A percentile compares a stretch with the other conserved stretches of the same genome.
phyloP scores from a whole-genome alignment of 2,797 vertebrate species.

The Adelosebastes latens region DNA sequence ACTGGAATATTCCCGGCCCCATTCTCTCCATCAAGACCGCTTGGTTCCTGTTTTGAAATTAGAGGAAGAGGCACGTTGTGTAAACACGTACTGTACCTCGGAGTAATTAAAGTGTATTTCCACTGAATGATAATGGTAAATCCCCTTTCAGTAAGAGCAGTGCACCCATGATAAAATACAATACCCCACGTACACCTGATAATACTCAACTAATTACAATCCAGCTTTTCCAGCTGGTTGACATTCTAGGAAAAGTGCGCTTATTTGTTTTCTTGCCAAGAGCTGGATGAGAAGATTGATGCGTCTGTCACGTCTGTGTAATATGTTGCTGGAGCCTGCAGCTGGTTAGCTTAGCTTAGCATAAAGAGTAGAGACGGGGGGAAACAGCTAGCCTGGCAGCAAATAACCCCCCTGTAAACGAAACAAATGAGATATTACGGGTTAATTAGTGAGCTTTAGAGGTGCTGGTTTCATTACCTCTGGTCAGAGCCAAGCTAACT shows the following conservation, averaged over 20 bases:
- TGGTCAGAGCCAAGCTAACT: background rate
- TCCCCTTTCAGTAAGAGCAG: background rate
- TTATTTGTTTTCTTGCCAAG: background rate
- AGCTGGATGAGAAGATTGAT: background rate
- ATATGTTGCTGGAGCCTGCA: background rate
- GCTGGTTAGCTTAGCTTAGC: background rate
- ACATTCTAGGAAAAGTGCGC: background rate
- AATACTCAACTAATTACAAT: background rate
- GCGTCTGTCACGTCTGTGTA: background rate
- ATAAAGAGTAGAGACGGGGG: background rate
- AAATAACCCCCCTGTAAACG: background rate
- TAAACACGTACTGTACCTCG: conserved; percentile 30
- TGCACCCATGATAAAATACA: background rate
- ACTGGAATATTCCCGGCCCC: conserved; percentile 59
- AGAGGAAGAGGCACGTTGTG: conserved; percentile 59
- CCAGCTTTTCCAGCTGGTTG: background rate
- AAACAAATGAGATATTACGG: background rate
- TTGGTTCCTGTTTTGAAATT: conserved; percentile 68
- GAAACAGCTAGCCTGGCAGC: background rate
- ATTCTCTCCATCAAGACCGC: conserved; percentile 56
- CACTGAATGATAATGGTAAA: background rate
- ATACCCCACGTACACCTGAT: background rate
- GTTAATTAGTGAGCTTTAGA: background rate
- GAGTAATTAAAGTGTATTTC: conserved; percentile 42
- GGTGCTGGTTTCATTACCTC: background rate